Evolutionary conservation across 1,140 invertebrate genomes (phyloP), one percentile per base, ranked within the genome.

Genomic region (Sycophila sp.): DNA sequence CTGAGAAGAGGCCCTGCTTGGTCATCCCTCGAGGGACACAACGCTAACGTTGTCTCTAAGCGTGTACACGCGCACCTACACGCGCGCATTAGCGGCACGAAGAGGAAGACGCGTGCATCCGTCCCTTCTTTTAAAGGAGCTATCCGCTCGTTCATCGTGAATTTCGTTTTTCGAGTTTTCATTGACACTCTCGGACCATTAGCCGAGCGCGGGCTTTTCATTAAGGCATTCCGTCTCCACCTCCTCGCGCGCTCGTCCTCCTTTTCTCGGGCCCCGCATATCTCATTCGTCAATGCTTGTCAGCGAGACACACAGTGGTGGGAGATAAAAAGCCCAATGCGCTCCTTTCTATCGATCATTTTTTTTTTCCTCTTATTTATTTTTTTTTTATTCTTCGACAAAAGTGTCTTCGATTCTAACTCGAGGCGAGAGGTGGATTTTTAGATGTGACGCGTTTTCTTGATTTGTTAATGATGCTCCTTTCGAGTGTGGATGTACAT

Each of bases 101-200:
- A 40, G 19, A 26, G 15, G 38, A 7, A 45, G 22, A 38, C 32
- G 26, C 28, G 58, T 49, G 47, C 67, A 62, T 67, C 40, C 72
- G 36, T 73, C 55, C 51, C 62, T 60, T 72, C n/a, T 47, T 67
- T 78, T 75, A 77, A 74, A 76, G 74, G 74, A 76, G 67, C 75
- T 74, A 70, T 69, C 65, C 47, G 47, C 74, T 65, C 68, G 71
- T 77, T 80, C 76, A 76, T 56, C 64, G 42, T 68, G 71, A 60
- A 73, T 72, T 72, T 74, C 51, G 49, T 68, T 76, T 78, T 79
- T 77, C 62, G n/a, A 74, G 62, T 76, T 78, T 74, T 72, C 73
- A 78, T 79, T 76, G 74, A 73, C 47, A 69, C 70, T 66, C 69
- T 63, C 51, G 73, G 71, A 58, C 76, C 73, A 76, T 77, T 79